Conservation (phyloP, 1,140 invertebrate genomes). For the Drosophila funebris region DNA sequence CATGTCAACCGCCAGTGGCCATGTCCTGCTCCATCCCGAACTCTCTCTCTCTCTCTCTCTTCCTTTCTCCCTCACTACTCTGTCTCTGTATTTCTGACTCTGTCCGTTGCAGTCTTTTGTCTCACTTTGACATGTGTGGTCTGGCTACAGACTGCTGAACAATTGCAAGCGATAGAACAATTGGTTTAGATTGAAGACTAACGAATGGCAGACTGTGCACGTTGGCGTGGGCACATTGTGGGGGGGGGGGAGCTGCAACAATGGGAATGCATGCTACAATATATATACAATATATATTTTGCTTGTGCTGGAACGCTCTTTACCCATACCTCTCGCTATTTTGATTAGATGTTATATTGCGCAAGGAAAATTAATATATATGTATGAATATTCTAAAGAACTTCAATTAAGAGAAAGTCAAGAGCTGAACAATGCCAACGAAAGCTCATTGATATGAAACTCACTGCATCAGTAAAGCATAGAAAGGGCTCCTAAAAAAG, state of each 20-base stretch:
- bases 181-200: conserved; percentile 50
- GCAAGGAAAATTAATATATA: conserved; percentile 19
- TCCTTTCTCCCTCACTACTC: background rate
- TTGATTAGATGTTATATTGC: conserved; percentile 28
- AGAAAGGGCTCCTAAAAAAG: too few relatives aligned
- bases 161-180: conserved; percentile 44
- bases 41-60: background rate
- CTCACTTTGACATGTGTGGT: conserved; percentile 31
- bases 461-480: too few relatives aligned
- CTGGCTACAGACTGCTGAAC: conserved; percentile 25
- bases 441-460: conserved; percentile 1
- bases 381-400: background rate
- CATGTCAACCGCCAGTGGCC: conserved; percentile 64
- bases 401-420: conserved; percentile 2
- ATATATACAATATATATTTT: background rate
- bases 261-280: conserved; percentile 15
- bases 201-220: conserved; percentile 7
- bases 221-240: background rate
- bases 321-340: background rate
- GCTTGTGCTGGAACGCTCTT: background rate
- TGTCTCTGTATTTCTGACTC: background rate
- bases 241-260: background rate
- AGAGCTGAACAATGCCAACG: background rate
- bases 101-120: background rate
- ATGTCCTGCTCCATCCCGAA: conserved; percentile 18